phyloP scores from a whole-genome alignment of 2,888 invertebrate genomes.

The Parnassius mnemosyne region DNA sequence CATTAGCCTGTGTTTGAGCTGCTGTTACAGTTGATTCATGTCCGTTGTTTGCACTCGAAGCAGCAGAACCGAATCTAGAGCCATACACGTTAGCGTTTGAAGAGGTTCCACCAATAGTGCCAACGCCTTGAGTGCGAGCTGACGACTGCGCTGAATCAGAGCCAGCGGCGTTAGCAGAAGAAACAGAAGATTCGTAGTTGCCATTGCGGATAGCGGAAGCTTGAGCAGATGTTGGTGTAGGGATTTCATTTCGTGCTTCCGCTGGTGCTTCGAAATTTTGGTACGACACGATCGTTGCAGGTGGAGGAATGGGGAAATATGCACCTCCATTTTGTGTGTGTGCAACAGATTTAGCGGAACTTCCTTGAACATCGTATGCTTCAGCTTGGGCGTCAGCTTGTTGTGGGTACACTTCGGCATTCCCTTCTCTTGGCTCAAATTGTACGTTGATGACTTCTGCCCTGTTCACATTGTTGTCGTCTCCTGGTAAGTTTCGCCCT shows the following conservation, averaged over 20 bases:
- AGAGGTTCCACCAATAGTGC: conserved; percentile 48
- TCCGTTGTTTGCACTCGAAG: conserved; percentile 54
- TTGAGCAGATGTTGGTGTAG: conserved; percentile 46
- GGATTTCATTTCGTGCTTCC: conserved; percentile 39
- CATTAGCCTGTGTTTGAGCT: conserved; percentile 47
- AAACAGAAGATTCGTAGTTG: conserved; percentile 46
- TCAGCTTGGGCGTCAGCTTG: conserved; percentile 51
- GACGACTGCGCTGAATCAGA: conserved; percentile 54
- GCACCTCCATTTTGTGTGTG: conserved; percentile 40
- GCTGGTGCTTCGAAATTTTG: conserved; percentile 56
- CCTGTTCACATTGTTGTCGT: conserved; percentile 39
- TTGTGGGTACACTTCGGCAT: conserved; percentile 44
- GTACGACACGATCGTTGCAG: conserved; percentile 60
- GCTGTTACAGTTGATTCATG: conserved; percentile 47
- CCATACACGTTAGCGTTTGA: conserved; percentile 54
- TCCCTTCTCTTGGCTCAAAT: conserved; percentile 44
- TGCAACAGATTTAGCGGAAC: conserved; percentile 38
- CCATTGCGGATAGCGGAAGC: conserved; percentile 53
- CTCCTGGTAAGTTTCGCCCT: conserved; percentile 53
- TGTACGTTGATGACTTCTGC: conserved; percentile 30
- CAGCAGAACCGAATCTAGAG: conserved; percentile 49
- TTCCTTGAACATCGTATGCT: conserved; percentile 39
- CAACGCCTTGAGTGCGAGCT: conserved; percentile 51
- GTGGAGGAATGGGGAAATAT: conserved; percentile 57
- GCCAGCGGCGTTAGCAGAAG: conserved; percentile 51